These are phyloP conservation scores for Spheniscus humboldti DNA, from an alignment of 2,797 vertebrate species.

Conservation along the genomic window DNA sequence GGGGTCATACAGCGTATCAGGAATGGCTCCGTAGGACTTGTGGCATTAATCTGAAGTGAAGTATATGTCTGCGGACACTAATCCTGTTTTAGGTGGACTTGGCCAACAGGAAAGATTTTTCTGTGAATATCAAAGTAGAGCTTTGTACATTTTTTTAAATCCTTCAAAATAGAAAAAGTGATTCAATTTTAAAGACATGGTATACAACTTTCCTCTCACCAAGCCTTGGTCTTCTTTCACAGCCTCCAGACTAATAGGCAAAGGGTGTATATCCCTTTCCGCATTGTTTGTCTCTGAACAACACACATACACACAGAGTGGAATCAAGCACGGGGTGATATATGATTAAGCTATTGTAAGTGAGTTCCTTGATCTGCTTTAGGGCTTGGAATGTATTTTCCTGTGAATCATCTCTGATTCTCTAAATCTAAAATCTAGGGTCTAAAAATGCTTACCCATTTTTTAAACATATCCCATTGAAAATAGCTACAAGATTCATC, in stretches of 20 bases:
- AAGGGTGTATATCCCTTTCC: neutral
- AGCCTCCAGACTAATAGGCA: neutral
- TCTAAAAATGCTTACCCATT: neutral
- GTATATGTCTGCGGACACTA: neutral
- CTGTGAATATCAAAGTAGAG: neutral
- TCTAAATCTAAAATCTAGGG: neutral
- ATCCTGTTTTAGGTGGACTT: neutral
- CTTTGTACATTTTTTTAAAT: neutral
- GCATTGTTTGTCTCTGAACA: neutral
- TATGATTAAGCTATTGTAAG: constrained; percentile 10
- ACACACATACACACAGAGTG: neutral
- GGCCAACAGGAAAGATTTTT: neutral
- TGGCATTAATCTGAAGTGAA: neutral
- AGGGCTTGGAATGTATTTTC: neutral
- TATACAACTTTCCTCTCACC: neutral
- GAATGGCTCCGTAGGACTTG: neutral
- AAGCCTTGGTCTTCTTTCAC: neutral
- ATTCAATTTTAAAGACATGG: neutral
- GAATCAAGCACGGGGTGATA: neutral
- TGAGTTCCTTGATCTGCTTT: neutral
- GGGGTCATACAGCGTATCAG: neutral
- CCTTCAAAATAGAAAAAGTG: neutral
- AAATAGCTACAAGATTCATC: neutral
- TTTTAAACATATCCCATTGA: neutral
- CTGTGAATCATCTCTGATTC: constrained; percentile 4